Evolutionary conservation across 2,797 vertebrate species (phyloP).

Genomic region (Catharus ustulatus): DNA sequence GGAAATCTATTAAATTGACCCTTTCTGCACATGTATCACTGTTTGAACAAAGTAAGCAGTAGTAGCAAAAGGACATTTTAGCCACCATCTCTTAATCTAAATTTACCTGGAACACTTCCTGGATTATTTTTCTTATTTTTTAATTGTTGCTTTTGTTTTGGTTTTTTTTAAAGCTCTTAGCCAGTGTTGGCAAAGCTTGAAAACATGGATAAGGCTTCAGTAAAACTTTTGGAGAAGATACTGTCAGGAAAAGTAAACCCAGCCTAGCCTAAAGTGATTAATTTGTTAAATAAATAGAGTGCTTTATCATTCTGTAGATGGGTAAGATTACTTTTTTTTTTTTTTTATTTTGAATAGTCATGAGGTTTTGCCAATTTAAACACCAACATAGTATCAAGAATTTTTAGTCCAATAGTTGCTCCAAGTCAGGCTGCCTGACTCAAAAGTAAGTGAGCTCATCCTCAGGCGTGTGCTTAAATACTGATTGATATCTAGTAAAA

Average conservation of each 20-base stretch:
- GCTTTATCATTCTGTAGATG: background rate
- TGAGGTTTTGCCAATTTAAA: background rate
- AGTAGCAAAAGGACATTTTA: background rate
- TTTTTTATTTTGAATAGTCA: background rate
- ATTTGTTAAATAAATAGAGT: background rate
- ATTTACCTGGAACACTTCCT: background rate
- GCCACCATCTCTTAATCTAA: background rate
- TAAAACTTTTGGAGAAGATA: background rate
- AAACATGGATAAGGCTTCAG: background rate
- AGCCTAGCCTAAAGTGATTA: background rate
- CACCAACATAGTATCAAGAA: background rate
- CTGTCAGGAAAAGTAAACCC: background rate
- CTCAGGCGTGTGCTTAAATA: background rate
- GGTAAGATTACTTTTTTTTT: background rate
- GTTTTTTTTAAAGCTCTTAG: background rate
- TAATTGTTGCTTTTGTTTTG: background rate
- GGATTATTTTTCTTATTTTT: background rate
- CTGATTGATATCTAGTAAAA: background rate
- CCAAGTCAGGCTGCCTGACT: background rate
- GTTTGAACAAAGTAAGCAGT: background rate
- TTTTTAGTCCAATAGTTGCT: background rate
- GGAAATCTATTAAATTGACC: background rate
- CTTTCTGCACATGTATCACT: background rate
- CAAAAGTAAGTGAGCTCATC: background rate
- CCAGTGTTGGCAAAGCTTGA: background rate